These are phyloP conservation scores for Falco biarmicus DNA, from an alignment of 2,797 vertebrate genomes.

Conservation along the genomic window DNA sequence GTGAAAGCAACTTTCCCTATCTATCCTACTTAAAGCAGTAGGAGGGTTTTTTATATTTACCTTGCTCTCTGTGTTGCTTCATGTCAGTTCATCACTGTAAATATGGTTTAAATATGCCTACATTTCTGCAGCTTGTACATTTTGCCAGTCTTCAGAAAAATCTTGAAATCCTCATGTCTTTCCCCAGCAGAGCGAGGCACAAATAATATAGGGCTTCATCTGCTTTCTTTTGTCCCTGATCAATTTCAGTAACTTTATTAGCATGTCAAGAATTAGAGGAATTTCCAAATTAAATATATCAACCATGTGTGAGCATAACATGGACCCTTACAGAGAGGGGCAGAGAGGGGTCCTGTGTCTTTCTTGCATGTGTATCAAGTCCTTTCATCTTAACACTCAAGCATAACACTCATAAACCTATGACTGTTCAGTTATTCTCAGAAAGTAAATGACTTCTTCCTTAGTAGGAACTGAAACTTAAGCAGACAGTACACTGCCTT, in stretches of 20 bases:
- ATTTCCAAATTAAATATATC: slow-evolving; percentile 11
- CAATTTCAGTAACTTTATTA: slow-evolving; percentile 9
- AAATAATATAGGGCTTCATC: background rate
- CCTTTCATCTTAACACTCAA: background rate
- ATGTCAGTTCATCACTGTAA: background rate
- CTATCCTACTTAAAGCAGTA: background rate
- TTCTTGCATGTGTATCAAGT: background rate
- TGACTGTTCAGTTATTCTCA: slow-evolving; percentile 19
- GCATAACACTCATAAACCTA: too few relatives aligned
- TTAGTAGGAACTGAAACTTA: background rate
- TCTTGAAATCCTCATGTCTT: background rate
- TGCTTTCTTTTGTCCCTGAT: background rate
- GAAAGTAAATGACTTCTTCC: slow-evolving; percentile 32
- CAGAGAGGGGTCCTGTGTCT: background rate
- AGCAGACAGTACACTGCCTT: background rate
- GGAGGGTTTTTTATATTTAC: background rate
- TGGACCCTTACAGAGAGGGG: background rate
- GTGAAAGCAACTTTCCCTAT: background rate
- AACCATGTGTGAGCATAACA: background rate
- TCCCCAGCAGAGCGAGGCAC: background rate
- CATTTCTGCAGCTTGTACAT: background rate
- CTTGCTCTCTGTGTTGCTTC: background rate
- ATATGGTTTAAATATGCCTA: background rate
- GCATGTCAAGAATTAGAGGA: background rate
- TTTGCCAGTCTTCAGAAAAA: background rate